Evolutionary conservation across 2,113 vertebrate genomes (phyloP).

Genomic region (Sisor rabdophorus): DNA sequence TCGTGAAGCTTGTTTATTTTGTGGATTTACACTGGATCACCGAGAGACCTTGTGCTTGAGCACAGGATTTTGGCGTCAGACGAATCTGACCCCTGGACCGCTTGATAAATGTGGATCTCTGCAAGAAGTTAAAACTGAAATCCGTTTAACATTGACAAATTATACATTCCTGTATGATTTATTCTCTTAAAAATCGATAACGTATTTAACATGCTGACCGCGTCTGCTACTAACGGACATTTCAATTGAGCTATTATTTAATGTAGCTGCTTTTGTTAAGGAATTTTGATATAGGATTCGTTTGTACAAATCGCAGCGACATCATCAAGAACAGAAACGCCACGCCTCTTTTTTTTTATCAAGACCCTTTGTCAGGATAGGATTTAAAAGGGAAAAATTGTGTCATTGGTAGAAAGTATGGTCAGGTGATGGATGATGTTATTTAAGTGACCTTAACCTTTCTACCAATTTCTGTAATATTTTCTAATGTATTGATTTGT

Average conservation of each 20-base stretch:
- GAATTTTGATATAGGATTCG: not conserved
- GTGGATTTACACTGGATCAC: constrained; percentile 24
- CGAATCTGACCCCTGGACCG: not conserved
- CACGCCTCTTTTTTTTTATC: not conserved
- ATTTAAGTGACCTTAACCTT: constrained; percentile 56
- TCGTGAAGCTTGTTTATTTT: constrained; percentile 23
- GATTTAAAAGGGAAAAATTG: not conserved
- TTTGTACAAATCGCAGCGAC: not conserved
- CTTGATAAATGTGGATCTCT: not conserved
- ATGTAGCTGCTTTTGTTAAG: not conserved
- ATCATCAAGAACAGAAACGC: not conserved
- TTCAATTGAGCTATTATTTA: not conserved
- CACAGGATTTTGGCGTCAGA: not conserved
- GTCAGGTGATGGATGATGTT: constrained; percentile 25
- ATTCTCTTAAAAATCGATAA: not conserved
- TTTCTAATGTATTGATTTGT: not conserved
- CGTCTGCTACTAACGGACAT: not conserved
- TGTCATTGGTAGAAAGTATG: not conserved
- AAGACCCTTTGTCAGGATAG: not conserved
- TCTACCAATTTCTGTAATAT: constrained; percentile 28
- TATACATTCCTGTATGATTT: not conserved
- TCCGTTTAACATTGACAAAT: not conserved
- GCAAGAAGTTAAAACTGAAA: not conserved
- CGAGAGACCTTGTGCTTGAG: not conserved
- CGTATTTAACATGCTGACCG: not conserved